Evolutionary conservation across 2,797 vertebrate species (phyloP).

Genomic region (Meriones psammophilus): DNA sequence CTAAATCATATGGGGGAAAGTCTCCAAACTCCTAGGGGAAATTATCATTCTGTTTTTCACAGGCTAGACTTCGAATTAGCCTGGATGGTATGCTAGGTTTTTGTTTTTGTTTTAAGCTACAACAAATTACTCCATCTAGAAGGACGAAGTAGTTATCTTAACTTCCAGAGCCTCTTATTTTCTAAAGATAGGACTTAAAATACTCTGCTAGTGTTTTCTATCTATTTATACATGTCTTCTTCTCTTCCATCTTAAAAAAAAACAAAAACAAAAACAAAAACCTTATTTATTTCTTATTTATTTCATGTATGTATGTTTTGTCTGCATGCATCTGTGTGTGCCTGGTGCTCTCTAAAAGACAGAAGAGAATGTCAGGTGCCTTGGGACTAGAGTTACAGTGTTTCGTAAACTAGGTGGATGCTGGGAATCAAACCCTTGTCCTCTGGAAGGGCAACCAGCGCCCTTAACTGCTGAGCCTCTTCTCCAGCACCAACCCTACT

Average conservation of each 20-base stretch:
- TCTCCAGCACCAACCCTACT: neutral
- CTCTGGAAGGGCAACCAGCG: neutral
- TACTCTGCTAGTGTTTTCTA: conserved; percentile 1
- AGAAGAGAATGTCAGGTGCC: too few relatives aligned
- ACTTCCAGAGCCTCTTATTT: conserved; percentile 27
- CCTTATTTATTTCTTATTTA: neutral
- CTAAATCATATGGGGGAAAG: neutral
- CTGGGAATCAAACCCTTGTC: neutral
- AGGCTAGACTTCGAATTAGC: neutral
- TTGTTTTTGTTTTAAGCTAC: neutral
- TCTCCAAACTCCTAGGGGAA: neutral
- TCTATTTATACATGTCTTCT: conserved; percentile 2
- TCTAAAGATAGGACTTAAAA: conserved; percentile 52
- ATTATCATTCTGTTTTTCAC: neutral
- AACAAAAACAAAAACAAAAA: neutral
- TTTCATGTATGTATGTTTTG: neutral
- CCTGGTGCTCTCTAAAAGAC: neutral
- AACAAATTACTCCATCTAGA: neutral
- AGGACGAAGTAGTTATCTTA: neutral
- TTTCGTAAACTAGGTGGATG: neutral
- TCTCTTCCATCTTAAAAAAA: neutral
- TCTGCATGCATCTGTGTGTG: neutral
- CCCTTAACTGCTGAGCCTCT: neutral
- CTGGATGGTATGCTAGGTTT: neutral
- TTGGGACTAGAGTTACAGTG: neutral